A percentile compares a stretch with the other conserved stretches of the same genome.
Conservation (phyloP, 2,888 invertebrate genomes). For the Dryobota labecula region DNA sequence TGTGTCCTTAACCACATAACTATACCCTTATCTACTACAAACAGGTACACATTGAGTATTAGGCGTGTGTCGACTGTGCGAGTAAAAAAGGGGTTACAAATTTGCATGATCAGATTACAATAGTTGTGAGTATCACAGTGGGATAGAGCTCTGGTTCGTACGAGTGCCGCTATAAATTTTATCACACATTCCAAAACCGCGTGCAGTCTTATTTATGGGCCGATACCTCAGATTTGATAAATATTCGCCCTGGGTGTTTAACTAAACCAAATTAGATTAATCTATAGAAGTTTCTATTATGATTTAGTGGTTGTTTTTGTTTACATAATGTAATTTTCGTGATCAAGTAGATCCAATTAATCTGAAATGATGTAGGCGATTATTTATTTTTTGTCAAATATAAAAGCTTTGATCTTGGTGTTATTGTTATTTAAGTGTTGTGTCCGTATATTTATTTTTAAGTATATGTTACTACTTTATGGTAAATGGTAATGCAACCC, state of each 20-base stretch:
- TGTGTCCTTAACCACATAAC: slow-evolving; percentile 11
- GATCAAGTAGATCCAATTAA: slow-evolving; percentile 25
- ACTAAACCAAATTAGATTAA: slow-evolving; percentile 74
- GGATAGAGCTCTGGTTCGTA: slow-evolving; percentile 82
- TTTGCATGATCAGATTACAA: slow-evolving; percentile 77
- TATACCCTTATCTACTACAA: slow-evolving; percentile 3
- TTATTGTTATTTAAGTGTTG: neutral
- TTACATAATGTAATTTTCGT: slow-evolving; percentile 36
- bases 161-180: slow-evolving; percentile 84
- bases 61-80: slow-evolving; percentile 41
- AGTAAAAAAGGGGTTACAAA: slow-evolving; percentile 62
- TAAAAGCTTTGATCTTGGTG: too few relatives aligned
- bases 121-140: slow-evolving; percentile 71
- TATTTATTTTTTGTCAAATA: neutral
- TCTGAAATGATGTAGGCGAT: neutral
- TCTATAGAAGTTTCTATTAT: slow-evolving; percentile 60
- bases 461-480: slow-evolving; percentile 13
- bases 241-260: slow-evolving; percentile 78
- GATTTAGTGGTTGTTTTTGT: slow-evolving; percentile 54
- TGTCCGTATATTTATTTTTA: neutral
- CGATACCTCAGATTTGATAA: slow-evolving; percentile 76
- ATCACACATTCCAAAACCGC: slow-evolving; percentile 79
- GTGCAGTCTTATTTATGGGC: slow-evolving; percentile 83
- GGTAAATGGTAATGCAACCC: slow-evolving; percentile 36
- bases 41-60: slow-evolving; percentile 9